phyloP scores from a whole-genome alignment of 2,797 vertebrate species.

The Cynopterus sphinx region DNA sequence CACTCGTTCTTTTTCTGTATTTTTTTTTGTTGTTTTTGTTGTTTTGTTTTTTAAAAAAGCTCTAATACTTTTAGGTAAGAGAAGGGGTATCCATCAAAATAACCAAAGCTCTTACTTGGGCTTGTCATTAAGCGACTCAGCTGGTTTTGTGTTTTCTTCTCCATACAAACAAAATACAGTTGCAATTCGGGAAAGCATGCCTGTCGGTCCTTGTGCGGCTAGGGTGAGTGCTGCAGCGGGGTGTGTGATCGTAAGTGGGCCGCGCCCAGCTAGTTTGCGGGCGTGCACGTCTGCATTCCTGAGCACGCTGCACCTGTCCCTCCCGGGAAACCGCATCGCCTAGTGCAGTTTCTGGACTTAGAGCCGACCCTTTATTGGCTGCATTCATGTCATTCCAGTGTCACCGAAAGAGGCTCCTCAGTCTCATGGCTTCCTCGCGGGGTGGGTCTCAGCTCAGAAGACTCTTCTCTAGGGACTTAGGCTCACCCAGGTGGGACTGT shows the following conservation, averaged over 20 bases:
- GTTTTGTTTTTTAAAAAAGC: background rate
- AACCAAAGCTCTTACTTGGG: background rate
- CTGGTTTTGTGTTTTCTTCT: background rate
- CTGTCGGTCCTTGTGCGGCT: background rate
- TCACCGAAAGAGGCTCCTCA: background rate
- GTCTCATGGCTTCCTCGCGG: background rate
- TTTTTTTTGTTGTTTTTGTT: background rate
- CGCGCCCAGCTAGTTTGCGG: too few relatives aligned
- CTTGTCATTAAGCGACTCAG: background rate
- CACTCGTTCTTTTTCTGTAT: background rate
- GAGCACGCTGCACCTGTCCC: background rate
- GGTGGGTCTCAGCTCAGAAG: background rate
- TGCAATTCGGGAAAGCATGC: background rate
- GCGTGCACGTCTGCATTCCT: rapidly evolving
- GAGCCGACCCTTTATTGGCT: background rate
- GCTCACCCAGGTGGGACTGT: background rate
- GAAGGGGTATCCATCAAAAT: background rate
- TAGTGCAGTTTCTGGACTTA: background rate
- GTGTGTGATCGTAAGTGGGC: background rate
- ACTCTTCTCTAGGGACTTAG: background rate
- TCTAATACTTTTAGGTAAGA: background rate
- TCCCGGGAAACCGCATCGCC: background rate
- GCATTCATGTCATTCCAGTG: background rate
- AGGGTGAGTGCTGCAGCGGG: background rate
- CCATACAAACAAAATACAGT: too few relatives aligned